Base-by-base conservation (phyloP, 2,888 invertebrate species). In the Rotaria magnacalcarata region DNA sequence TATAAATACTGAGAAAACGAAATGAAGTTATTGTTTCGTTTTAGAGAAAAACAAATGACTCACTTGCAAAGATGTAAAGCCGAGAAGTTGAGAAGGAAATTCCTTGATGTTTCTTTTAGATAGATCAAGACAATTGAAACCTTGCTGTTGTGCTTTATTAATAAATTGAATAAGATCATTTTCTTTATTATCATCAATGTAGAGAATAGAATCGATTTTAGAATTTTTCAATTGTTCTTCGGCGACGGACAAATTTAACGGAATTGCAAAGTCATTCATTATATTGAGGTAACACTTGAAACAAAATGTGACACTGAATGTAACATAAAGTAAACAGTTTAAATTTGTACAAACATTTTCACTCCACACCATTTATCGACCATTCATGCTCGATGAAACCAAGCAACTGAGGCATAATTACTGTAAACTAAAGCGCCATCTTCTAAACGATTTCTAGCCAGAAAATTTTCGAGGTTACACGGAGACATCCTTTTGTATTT, bases 1-100 rank as follows among this genome's bases (percentile, higher is more conserved):
- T 91, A 91, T 34, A 91, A 87, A 85, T 90, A 89, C 90, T 91
- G 89, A 80, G 89, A 89, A 14, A 54, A 54, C 0, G 24, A 41
- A 34, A 34, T 16, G 27, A 34, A 10, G 19, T 19, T 0, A 67
- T 19, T 19, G 5, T 54, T 54, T 24, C 1, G 56, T 24, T 24
- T 24, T 21, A 5, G 50, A 11, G 50, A 50, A 50, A 50, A 11
- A 50, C 1, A 34, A 67, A 19, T 8, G 34, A n/a, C n/a, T 80
- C 47, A 80, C 80, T 80, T 80, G 80, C 47, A 80, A 80, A n/a
- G 43, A 10, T 11, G 43, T 47, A 47, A 80, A 80, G 24, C 47
- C 80, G 47, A 80, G 80, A 24, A 80, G n/a, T 80, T 47, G 43
- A 11, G 47, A 47, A 43, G 80, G 80, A 80, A 80, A 47, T 80